Conservation (phyloP, 2,888 invertebrate species). For the Tachystola acroxantha region DNA sequence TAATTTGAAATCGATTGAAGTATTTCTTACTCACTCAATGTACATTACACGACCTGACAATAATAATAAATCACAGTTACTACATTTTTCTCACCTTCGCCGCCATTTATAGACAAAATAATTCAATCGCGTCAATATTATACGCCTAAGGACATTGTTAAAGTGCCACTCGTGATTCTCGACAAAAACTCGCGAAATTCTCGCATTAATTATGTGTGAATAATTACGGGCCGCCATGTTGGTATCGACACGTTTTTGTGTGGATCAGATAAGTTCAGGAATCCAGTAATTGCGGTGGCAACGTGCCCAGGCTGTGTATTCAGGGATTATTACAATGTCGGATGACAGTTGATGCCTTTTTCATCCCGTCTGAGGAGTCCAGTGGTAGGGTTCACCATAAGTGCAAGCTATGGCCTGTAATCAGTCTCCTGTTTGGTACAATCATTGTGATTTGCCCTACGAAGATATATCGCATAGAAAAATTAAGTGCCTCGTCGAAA, state of each 20-base stretch:
- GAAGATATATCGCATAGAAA: too few species aligned
- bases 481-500: too few species aligned
- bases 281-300: slow-evolving; percentile 23
- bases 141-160: slow-evolving; percentile 49
- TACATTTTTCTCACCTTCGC: background rate
- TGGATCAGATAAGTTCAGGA: slow-evolving; percentile 13
- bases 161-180: slow-evolving; percentile 32
- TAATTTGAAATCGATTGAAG: too few species aligned
- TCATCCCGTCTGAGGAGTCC: background rate
- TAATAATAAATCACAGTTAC: slow-evolving; percentile 11
- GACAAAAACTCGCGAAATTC: slow-evolving; percentile 33
- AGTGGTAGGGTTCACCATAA: background rate
- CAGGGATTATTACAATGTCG: slow-evolving; percentile 18
- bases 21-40: too few species aligned
- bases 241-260: slow-evolving; percentile 40
- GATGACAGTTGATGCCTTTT: slow-evolving; percentile 1
- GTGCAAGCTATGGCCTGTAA: too few species aligned
- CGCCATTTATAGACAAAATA: slow-evolving; percentile 28
- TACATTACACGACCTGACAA: too few species aligned
- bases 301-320: slow-evolving; percentile 13
- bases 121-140: slow-evolving; percentile 36
- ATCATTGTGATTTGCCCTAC: too few species aligned
- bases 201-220: slow-evolving; percentile 42
- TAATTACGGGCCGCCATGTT: slow-evolving; percentile 41
- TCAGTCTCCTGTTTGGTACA: too few species aligned